Evolutionary conservation across 1,140 invertebrate species (phyloP).

Genomic region (Heliothis subflexa): DNA sequence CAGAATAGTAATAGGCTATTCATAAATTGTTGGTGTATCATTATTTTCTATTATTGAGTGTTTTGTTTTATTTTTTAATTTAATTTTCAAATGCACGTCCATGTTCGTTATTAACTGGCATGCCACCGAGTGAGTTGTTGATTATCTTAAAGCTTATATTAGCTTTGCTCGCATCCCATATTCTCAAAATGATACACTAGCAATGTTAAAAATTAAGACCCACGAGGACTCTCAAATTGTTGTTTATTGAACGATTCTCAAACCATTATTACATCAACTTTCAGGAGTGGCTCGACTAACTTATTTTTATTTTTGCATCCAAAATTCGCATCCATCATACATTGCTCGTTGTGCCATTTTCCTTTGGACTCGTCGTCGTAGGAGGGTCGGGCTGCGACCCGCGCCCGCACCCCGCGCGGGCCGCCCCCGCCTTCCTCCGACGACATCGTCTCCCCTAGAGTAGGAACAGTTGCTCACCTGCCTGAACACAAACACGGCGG

Average conservation of each 20-base stretch:
- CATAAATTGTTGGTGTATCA: constrained; percentile 39
- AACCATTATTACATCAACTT: constrained; percentile 58
- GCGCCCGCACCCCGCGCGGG: constrained; percentile 76
- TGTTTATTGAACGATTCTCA: constrained; percentile 16
- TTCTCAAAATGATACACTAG: constrained; percentile 50
- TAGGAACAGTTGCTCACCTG: constrained; percentile 34
- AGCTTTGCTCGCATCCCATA: constrained; percentile 46
- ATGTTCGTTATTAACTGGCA: constrained; percentile 18
- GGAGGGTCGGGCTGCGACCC: constrained; percentile 52
- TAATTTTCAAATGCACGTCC: background rate
- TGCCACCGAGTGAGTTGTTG: background rate
- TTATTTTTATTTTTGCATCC: constrained; percentile 63
- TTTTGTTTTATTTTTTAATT: background rate
- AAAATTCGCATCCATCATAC: constrained; percentile 50
- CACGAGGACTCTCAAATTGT: background rate
- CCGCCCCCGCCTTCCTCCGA: constrained; percentile 60
- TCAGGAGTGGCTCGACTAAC: constrained; percentile 82
- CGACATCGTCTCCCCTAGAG: constrained; percentile 56
- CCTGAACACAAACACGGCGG: background rate
- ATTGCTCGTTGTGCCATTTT: constrained; percentile 85
- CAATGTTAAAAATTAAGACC: background rate
- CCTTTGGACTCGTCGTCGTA: constrained; percentile 61
- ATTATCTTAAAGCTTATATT: background rate
- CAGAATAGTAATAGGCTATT: too few relatives aligned
- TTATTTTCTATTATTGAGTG: constrained; percentile 2